Base-by-base conservation (phyloP, 2,888 invertebrate species). In the Macrophya annulata region DNA sequence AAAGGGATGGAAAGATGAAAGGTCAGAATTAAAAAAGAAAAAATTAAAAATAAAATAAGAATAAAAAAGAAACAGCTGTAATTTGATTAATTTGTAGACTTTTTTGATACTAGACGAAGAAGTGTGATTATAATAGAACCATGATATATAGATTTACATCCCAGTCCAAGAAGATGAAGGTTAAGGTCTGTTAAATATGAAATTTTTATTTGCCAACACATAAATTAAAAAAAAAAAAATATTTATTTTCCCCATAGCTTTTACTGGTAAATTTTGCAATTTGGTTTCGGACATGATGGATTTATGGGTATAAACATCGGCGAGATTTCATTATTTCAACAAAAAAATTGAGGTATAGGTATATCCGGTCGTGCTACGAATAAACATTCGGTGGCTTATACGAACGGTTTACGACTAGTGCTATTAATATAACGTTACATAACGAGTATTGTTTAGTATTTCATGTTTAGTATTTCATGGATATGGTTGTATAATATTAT, bases 331-430 rank as follows among this genome's bases (percentile, higher is more conserved):
- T 62, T n/a, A n/a, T 43, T 21, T 81, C 77, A n/a, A 21, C 0
- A 74, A 81, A 81, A 25, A 59, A 62, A 62, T 62, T 25, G 12
- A 40, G 43, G 59, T 55, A 62, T 62, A 31, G 31, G 31, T 31
- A 62, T 62, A 62, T 62, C 59, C 59, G 79, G 40, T 81, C 43
- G 43, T 21, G 25, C 10, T 21, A 0, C 12, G 17, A 43, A 40
- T 81, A 81, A 62, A 81, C 79, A 43, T 81, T 81, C 79, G 79
- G 21, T 17, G 43, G 79, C 77, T 77, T 77, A 37, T 9, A 55
- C 37, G 48, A 77, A n/a, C 77, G 43, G 21, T 37, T 59, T 62
- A 81, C 59, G 62, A 81, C 79, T 43, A 17, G n/a, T 21, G 79
- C 79, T 81, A 81, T 62, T 62, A 81, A 81, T 43, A 81, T 25